A percentile compares a stretch with the other conserved stretches of the same genome.
phyloP scores from a whole-genome alignment of 2,888 invertebrate species.

The Onchidella celtica region DNA sequence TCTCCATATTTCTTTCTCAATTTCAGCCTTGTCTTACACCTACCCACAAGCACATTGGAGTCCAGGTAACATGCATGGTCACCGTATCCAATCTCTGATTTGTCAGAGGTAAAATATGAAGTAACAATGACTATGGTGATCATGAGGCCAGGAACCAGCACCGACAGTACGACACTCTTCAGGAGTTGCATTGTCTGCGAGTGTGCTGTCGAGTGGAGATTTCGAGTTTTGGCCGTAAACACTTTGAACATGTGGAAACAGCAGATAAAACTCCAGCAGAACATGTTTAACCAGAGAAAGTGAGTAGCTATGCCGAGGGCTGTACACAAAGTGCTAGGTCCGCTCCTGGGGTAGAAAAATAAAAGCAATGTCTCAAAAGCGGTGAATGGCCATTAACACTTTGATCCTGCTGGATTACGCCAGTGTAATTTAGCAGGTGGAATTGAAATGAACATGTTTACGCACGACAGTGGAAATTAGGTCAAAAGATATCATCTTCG shows the following conservation, averaged over 20 bases:
- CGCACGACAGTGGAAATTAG: too few relatives aligned
- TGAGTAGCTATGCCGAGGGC: slow-evolving; percentile 19
- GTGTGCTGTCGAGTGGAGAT: background rate
- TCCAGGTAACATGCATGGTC: background rate
- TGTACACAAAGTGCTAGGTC: background rate
- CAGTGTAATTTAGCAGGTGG: background rate
- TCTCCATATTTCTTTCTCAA: too few relatives aligned
- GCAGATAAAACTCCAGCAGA: slow-evolving; percentile 37
- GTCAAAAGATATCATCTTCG: too few relatives aligned
- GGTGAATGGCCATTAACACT: too few relatives aligned
- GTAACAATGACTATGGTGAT: background rate
- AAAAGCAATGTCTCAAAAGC: too few relatives aligned
- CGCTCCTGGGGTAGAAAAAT: too few relatives aligned
- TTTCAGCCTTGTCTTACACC: too few relatives aligned
- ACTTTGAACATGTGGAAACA: slow-evolving; percentile 32
- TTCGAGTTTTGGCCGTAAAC: slow-evolving; percentile 29
- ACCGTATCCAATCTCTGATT: slow-evolving; percentile 21
- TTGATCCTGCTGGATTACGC: too few relatives aligned
- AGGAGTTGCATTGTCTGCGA: background rate
- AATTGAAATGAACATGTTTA: background rate
- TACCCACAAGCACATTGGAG: background rate
- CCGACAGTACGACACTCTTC: background rate
- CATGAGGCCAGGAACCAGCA: background rate
- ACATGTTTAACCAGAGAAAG: slow-evolving; percentile 31
- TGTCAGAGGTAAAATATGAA: background rate